Evolutionary conservation across 1,140 invertebrate species (phyloP).

Genomic region (Physella acuta): DNA sequence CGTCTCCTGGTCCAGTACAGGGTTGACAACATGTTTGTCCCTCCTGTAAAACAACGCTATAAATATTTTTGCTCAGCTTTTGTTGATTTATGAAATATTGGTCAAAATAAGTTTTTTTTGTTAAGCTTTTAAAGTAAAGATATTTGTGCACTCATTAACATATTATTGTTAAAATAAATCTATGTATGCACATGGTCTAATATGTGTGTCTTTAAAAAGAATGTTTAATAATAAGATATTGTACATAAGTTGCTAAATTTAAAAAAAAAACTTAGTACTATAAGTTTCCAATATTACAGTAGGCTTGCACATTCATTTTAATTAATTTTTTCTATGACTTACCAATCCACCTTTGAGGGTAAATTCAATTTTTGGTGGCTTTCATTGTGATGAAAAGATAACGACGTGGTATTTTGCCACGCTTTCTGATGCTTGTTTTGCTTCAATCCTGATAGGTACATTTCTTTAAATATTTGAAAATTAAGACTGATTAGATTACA

Average conservation of each 20-base stretch:
- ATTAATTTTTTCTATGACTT: too few species aligned
- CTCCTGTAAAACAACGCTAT: constrained; percentile 62
- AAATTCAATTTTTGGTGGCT: too few species aligned
- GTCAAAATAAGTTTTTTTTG: background rate
- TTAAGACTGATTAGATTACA: background rate
- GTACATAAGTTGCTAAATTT: too few species aligned
- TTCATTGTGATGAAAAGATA: constrained; percentile 22
- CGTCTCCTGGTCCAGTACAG: constrained; percentile 72
- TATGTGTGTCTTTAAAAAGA: too few species aligned
- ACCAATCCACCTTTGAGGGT: too few species aligned
- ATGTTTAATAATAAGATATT: too few species aligned
- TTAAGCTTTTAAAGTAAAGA: background rate
- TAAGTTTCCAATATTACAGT: too few species aligned
- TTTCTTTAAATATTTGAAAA: background rate
- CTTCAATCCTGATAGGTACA: constrained; percentile 12
- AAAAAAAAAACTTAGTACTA: too few species aligned
- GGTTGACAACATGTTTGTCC: constrained; percentile 69
- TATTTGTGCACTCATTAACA: background rate
- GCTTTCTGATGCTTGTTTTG: too few species aligned
- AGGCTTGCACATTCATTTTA: too few species aligned
- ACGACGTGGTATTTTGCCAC: background rate
- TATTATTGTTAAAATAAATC: background rate
- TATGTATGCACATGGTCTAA: background rate
- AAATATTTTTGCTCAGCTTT: background rate
- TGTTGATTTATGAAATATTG: background rate